Evolutionary conservation across 2,888 invertebrate genomes (phyloP).

Genomic region (Lamellibrachia satsuma): DNA sequence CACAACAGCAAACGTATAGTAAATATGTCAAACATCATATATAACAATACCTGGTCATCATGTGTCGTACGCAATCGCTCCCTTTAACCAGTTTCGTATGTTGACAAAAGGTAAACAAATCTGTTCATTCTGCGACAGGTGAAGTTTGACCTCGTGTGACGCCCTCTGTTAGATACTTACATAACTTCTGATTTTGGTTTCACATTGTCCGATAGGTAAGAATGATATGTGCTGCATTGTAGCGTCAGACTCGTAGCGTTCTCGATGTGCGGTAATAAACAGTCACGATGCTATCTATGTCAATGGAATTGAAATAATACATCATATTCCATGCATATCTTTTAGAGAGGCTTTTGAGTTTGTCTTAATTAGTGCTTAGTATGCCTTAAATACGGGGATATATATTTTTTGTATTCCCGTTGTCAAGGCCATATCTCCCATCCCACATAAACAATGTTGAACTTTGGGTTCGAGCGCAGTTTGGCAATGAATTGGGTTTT

Average conservation of each 20-base stretch:
- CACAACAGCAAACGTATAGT: not conserved
- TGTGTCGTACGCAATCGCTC: not conserved
- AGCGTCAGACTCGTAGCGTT: not conserved
- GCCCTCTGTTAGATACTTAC: not conserved
- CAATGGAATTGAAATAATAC: no score
- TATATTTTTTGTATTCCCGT: no score
- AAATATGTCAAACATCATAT: not conserved
- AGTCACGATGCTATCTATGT: no score
- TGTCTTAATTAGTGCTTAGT: no score
- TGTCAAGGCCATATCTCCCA: no score
- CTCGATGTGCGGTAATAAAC: not conserved
- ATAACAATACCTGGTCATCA: not conserved
- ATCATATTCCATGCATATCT: no score
- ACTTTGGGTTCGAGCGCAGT: no score
- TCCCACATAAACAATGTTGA: no score
- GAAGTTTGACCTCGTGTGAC: not conserved
- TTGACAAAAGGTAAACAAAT: not conserved
- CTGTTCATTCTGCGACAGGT: not conserved
- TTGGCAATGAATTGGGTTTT: no score
- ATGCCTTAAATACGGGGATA: no score
- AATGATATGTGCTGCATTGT: not conserved
- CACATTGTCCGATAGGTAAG: slow-evolving; percentile 1
- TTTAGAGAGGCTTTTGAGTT: no score
- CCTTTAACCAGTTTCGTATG: not conserved
- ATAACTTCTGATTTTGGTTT: slow-evolving; percentile 1